Conservation (phyloP, 2,113 vertebrate species). For the Archilochus colubris region DNA sequence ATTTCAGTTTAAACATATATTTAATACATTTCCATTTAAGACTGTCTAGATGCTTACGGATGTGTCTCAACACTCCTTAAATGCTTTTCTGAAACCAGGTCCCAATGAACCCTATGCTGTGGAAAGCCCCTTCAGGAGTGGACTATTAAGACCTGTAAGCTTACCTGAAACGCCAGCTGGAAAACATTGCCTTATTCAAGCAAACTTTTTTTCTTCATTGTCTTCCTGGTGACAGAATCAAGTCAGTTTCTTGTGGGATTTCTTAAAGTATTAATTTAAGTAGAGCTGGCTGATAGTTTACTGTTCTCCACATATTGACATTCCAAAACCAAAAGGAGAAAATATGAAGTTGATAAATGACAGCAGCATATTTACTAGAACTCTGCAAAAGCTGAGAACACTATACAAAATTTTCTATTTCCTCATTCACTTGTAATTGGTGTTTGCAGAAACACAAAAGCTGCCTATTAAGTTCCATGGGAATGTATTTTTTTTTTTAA, state of each 20-base stretch:
- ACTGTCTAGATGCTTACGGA: background rate
- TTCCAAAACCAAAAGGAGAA: background rate
- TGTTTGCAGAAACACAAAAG: background rate
- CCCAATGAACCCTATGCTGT: background rate
- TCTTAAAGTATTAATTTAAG: constrained; percentile 25
- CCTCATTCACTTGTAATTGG: background rate
- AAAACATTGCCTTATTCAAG: background rate
- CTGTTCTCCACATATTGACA: background rate
- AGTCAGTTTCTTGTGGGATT: background rate
- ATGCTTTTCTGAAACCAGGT: background rate
- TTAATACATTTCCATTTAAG: background rate
- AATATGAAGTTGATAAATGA: constrained; percentile 37
- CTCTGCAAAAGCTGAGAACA: background rate
- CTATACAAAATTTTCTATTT: background rate
- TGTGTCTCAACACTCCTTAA: background rate
- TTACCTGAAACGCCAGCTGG: background rate
- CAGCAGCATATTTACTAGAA: background rate
- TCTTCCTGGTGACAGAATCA: background rate
- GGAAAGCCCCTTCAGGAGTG: background rate
- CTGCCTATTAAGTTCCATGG: background rate
- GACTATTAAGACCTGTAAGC: background rate
- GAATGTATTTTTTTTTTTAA: background rate
- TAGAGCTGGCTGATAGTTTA: background rate
- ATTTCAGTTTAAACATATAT: background rate
- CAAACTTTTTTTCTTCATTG: background rate